phyloP scores from a whole-genome alignment of 1,140 invertebrate genomes.

The Drosophila neocordata region DNA sequence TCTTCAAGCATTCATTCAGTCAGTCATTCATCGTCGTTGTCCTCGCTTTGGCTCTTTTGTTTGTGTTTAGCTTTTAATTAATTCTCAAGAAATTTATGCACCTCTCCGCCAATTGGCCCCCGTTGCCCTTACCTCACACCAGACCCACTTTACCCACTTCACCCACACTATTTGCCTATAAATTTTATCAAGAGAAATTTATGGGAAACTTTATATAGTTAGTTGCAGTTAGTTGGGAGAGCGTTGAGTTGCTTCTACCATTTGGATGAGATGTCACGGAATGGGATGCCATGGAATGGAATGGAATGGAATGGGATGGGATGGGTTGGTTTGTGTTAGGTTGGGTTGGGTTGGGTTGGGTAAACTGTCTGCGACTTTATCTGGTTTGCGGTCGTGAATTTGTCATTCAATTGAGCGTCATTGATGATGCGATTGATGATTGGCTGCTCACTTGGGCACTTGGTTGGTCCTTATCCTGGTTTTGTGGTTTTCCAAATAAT shows the following conservation, averaged over 20 bases:
- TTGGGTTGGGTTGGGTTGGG: conserved; percentile 1
- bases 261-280: background rate
- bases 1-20: background rate
- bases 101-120: background rate
- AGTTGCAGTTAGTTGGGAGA: conserved; percentile 18
- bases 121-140: background rate
- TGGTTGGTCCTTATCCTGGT: background rate
- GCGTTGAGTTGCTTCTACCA: background rate
- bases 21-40: background rate
- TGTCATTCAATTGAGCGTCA: conserved; percentile 51
- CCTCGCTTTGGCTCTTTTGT: conserved; percentile 31
- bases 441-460: background rate
- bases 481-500: conserved; percentile 29
- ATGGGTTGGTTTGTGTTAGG: conserved; percentile 8
- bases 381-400: conserved; percentile 1
- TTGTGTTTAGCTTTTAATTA: conserved; percentile 71
- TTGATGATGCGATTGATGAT: conserved; percentile 35
- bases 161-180: conserved; percentile 45
- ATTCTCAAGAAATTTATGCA: conserved; percentile 59
- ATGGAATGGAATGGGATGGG: background rate
- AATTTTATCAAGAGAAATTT: conserved; percentile 36
- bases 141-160: background rate
- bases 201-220: conserved; percentile 41
- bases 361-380: conserved; percentile 10
- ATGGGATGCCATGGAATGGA: background rate